phyloP scores from a whole-genome alignment of 2,888 invertebrate genomes.

The Aphidoletes aphidimyza region DNA sequence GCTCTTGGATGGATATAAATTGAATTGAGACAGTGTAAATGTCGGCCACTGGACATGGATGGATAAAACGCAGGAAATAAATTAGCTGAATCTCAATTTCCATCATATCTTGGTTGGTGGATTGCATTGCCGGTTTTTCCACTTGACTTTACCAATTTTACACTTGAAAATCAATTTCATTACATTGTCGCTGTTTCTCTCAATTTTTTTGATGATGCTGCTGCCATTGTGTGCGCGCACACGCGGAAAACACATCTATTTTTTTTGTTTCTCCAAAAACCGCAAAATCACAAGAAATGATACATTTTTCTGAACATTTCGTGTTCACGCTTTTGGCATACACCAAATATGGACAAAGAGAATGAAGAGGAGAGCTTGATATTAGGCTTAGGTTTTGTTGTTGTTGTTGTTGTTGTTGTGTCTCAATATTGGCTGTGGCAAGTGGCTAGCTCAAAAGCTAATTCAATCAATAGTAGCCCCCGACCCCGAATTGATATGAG shows the following conservation, averaged over 20 bases:
- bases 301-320: no score
- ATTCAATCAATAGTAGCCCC: no score
- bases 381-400: no score
- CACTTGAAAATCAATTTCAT: not conserved
- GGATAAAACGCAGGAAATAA: not conserved
- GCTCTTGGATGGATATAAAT: no score
- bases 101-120: not conserved
- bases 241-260: not conserved
- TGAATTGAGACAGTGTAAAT: no score
- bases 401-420: no score
- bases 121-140: not conserved
- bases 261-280: not conserved
- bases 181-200: not conserved
- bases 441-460: no score
- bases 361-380: no score
- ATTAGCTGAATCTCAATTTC: not conserved
- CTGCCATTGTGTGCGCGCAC: not conserved
- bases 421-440: no score
- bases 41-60: not conserved
- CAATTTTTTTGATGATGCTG: not conserved
- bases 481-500: no score
- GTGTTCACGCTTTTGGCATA: not conserved
- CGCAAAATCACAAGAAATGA: not conserved
- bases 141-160: constrained; percentile 13
- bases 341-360: not conserved